Conservation (phyloP, 2,888 invertebrate genomes). For the Eristalis pertinax region DNA sequence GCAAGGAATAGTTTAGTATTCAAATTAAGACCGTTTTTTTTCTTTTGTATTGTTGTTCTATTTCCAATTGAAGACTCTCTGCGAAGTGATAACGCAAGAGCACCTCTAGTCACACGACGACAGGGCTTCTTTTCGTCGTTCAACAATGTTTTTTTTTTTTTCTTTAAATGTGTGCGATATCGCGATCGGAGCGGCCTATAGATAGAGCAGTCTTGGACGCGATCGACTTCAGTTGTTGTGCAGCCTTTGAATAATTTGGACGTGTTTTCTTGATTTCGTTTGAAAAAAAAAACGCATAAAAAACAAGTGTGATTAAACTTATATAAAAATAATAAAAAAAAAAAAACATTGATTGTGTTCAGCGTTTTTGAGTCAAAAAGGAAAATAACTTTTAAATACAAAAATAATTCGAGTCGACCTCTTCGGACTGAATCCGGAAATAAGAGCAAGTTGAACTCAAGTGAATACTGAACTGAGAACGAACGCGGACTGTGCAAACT, state of each 20-base stretch:
- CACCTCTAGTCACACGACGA: neutral
- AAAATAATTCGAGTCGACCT: neutral
- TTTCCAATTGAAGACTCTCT: neutral
- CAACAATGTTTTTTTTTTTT: neutral
- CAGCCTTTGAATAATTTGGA: conserved; percentile 56
- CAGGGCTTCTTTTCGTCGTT: conserved; percentile 27
- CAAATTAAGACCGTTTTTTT: neutral
- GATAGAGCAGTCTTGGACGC: conserved; percentile 59
- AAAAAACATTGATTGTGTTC: neutral
- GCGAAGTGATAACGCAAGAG: conserved; percentile 38
- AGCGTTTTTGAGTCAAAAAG: neutral
- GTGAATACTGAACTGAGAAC: neutral
- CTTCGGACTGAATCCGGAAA: neutral
- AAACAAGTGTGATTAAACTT: neutral
- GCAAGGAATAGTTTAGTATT: conserved; percentile 11
- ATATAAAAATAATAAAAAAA: neutral
- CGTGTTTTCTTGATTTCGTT: conserved; percentile 25
- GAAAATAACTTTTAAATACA: neutral
- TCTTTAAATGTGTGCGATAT: conserved; percentile 16
- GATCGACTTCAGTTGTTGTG: conserved; percentile 63
- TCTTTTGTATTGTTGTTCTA: neutral
- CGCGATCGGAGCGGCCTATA: conserved; percentile 62
- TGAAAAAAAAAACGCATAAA: neutral
- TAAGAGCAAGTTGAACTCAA: neutral
- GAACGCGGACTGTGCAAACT: conserved; percentile 3